These are phyloP conservation scores for Orchesellides sinensis DNA, from an alignment of 2,888 invertebrate species.

Conservation along the genomic window DNA sequence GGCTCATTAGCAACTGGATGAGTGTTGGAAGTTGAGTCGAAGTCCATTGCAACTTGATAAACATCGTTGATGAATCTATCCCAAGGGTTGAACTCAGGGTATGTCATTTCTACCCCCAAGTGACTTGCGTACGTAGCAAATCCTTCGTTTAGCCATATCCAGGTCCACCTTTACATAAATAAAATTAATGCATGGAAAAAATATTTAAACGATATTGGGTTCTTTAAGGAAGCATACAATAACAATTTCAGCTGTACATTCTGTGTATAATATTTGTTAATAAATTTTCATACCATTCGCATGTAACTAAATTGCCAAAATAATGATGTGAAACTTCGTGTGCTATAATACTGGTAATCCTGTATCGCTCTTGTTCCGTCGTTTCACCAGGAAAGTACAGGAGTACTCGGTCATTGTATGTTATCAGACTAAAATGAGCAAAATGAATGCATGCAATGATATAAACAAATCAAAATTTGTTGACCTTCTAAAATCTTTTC, in stretches of 20 bases:
- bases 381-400: conserved; percentile 68
- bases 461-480: not conserved
- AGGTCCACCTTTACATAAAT: conserved; percentile 56
- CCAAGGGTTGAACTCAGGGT: conserved; percentile 69
- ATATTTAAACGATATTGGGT: too few relatives aligned
- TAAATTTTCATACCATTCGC: conserved; percentile 44
- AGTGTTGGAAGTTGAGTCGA: conserved; percentile 54
- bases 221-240: too few relatives aligned
- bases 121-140: conserved; percentile 69
- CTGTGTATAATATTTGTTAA: too few relatives aligned
- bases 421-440: conserved; percentile 24
- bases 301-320: conserved; percentile 64
- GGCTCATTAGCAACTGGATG: conserved; percentile 69
- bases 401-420: conserved; percentile 52
- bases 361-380: conserved; percentile 56
- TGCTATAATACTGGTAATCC: conserved; percentile 59
- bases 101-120: conserved; percentile 62
- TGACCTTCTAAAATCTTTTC: not conserved
- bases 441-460: too few relatives aligned
- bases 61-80: conserved; percentile 61
- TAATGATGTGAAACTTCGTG: conserved; percentile 70
- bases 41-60: conserved; percentile 62
- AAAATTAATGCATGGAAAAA: not conserved
- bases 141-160: conserved; percentile 73
- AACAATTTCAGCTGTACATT: too few relatives aligned